Evolutionary conservation across 2,888 invertebrate species (phyloP).

Genomic region (Fabriciana adippe): DNA sequence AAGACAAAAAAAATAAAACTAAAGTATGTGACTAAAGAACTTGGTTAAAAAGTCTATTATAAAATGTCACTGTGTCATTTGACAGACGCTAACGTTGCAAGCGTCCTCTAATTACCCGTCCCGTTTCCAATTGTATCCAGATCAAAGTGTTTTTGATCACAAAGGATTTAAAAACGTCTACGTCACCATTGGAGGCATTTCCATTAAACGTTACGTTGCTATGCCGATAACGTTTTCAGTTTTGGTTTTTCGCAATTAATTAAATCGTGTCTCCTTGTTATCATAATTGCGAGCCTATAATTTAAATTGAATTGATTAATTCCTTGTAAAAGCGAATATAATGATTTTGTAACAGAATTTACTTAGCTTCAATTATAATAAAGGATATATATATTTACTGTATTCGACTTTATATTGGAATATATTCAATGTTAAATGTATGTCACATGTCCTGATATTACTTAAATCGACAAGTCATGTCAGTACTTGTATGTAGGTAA

Average conservation of each 20-base stretch:
- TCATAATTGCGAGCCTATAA: not conserved
- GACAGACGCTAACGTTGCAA: conserved; percentile 47
- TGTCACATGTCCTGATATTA: conserved; percentile 37
- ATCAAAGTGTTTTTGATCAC: conserved; percentile 73
- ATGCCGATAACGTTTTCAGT: conserved; percentile 39
- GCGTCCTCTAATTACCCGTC: conserved; percentile 55
- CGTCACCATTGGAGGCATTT: conserved; percentile 55
- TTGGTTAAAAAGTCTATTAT: conserved; percentile 9
- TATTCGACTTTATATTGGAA: not conserved
- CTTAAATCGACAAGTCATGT: conserved; percentile 36
- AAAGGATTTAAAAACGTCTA: conserved; percentile 71
- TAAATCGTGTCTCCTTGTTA: conserved; percentile 12
- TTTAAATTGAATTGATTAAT: not conserved
- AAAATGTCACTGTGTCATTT: conserved; percentile 43
- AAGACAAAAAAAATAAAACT: not conserved
- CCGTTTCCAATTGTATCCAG: conserved; percentile 58
- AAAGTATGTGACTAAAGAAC: conserved; percentile 1
- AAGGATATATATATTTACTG: no score
- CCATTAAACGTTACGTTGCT: conserved; percentile 65
- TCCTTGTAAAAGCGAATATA: not conserved
- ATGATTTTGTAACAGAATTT: not conserved
- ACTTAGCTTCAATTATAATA: no score
- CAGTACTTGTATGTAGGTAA: conserved; percentile 46
- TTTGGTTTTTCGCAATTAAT: conserved; percentile 28
- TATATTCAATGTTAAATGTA: conserved; percentile 25